Conservation (phyloP, 2,888 invertebrate genomes). For the Branchipolynoe longqiensis region DNA sequence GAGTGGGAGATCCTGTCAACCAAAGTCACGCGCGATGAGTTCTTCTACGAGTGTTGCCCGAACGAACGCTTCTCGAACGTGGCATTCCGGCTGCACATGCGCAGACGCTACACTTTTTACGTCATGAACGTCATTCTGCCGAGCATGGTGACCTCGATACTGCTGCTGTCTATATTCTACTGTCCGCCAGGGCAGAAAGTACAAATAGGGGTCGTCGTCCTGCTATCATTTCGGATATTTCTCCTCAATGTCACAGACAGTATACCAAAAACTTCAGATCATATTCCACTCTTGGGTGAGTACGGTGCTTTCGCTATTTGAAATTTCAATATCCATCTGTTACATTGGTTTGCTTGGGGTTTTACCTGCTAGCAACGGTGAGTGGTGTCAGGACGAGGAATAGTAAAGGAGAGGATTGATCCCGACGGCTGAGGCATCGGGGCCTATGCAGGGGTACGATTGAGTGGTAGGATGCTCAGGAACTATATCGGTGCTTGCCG, state of each 20-base stretch:
- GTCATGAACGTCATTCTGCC: constrained; percentile 67
- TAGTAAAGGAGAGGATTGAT: too few species aligned
- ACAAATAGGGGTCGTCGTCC: constrained; percentile 66
- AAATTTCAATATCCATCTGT: too few species aligned
- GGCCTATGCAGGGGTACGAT: too few species aligned
- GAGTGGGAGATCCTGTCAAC: constrained; percentile 67
- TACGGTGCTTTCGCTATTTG: too few species aligned
- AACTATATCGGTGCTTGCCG: too few species aligned
- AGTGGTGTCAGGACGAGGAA: too few species aligned
- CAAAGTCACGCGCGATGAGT: constrained; percentile 65
- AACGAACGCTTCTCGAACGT: constrained; percentile 59
- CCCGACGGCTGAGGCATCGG: too few species aligned
- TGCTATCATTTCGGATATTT: constrained; percentile 66
- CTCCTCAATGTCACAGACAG: constrained; percentile 67
- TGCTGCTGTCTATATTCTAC: constrained; percentile 66
- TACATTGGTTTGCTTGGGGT: too few species aligned
- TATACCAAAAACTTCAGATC: constrained; percentile 66
- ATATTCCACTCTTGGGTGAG: constrained; percentile 66
- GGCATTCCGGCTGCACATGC: constrained; percentile 62
- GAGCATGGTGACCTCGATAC: constrained; percentile 65
- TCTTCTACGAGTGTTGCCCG: constrained; percentile 68
- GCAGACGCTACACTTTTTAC: constrained; percentile 65
- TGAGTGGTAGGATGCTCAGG: too few species aligned
- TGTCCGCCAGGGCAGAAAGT: constrained; percentile 66
- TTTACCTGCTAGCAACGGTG: too few species aligned